Base-by-base conservation (phyloP, 2,888 invertebrate species). In the Pterobdella sp. region DNA sequence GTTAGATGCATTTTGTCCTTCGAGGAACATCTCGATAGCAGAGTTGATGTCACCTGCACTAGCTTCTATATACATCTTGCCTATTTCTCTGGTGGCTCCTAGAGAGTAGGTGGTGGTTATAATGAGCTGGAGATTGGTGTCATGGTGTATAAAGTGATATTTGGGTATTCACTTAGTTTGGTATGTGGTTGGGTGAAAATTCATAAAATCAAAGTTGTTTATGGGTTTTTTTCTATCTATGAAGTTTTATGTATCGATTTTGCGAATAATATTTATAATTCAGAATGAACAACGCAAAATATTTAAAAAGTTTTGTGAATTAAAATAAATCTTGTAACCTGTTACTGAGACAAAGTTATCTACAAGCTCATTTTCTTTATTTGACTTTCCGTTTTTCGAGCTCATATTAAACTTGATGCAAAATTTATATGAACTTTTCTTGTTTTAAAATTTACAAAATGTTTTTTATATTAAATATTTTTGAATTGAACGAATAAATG, bases 1-100 rank as follows among this genome's bases (percentile, higher is more conserved):
- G 69, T 32, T 49, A 29, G 56, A 34, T n/a, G n/a, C n/a, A n/a
- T n/a, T n/a, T n/a, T n/a, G n/a, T n/a, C n/a, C 66, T n/a, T 85
- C 85, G 79, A 86, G 82, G 76, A 85, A 85, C 85, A 86, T 85
- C 56, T 84, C 84, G 68, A 86, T 81, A 3, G 86, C 86, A 80
- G 85, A 80, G 76, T 85, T 84, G 70, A 86, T 76, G 78, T 85
- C 84, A 56, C 84, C 82, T 75, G 81, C 80, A 78, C 85, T 85
- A 26, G 84, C 84, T 74, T 85, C 85, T 60, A 86, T 78, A 73
- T 85, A 78, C 72, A 79, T 79, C 22, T 31, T 56, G 29, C 63
- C 60, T 26, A 32, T 35, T 32, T 60, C 63, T 52, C 10, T 60
- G 29, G 49, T 29, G n/a, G 71, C 71, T n/a, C 71, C 71, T 71